Conservation (phyloP, 1,140 invertebrate species). For the Eumeta japonica region DNA sequence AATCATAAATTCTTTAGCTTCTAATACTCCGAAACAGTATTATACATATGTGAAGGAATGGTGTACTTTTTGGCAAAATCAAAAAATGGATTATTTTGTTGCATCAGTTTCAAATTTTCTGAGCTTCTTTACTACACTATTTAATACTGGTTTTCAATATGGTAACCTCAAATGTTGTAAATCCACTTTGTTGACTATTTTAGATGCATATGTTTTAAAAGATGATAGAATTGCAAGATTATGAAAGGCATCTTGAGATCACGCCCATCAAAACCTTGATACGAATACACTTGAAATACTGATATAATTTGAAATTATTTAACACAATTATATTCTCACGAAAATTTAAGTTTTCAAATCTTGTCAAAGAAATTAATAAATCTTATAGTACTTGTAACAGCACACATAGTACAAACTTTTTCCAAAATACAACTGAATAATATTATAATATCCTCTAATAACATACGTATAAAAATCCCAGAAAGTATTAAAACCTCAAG, state of each 20-base stretch:
- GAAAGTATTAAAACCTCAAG: too few relatives aligned
- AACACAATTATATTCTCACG: too few relatives aligned
- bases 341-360: too few relatives aligned
- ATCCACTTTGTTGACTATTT: slow-evolving; percentile 7
- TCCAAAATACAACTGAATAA: too few relatives aligned
- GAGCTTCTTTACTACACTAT: slow-evolving; percentile 1
- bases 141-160: too few relatives aligned
- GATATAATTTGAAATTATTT: slow-evolving; percentile 6
- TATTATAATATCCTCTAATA: too few relatives aligned
- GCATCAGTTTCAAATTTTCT: slow-evolving; percentile 3
- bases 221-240: too few relatives aligned
- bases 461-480: too few relatives aligned
- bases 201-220: slow-evolving; percentile 4
- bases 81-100: background rate
- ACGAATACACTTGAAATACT: slow-evolving; percentile 19
- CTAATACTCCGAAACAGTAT: slow-evolving; percentile 8
- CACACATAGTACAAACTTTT: too few relatives aligned
- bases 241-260: slow-evolving; percentile 19
- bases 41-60: slow-evolving; percentile 2
- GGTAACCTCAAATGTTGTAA: slow-evolving; percentile 6
- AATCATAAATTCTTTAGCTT: background rate
- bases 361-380: too few relatives aligned
- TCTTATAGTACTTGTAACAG: too few relatives aligned
- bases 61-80: too few relatives aligned
- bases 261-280: slow-evolving; percentile 15